Percentiles rank a stretch among this genome's conserved stretches.
Evolutionary conservation across 1,140 invertebrate genomes (phyloP).

Genomic region (Whitmania pigra): DNA sequence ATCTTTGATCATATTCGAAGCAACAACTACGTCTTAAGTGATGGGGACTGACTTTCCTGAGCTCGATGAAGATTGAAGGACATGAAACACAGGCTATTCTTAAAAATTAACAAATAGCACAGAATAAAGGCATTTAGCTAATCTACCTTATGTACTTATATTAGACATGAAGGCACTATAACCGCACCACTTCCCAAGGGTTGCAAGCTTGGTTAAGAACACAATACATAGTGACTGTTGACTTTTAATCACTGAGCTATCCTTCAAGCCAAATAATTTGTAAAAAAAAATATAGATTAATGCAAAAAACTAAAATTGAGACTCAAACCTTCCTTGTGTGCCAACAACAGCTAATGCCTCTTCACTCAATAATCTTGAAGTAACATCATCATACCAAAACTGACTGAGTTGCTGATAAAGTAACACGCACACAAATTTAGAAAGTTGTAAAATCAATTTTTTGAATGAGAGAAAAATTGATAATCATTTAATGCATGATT

Average conservation of each 20-base stretch:
- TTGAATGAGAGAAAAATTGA: too few relatives aligned
- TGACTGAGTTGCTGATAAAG: slow-evolving; percentile 78
- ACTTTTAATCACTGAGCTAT: too few relatives aligned
- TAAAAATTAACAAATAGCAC: slow-evolving; percentile 25
- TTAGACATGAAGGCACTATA: too few relatives aligned
- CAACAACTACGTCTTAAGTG: slow-evolving; percentile 28
- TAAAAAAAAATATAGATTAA: too few relatives aligned
- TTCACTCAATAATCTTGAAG: slow-evolving; percentile 55
- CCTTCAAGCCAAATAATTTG: too few relatives aligned
- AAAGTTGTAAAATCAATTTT: not conserved
- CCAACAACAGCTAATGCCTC: slow-evolving; percentile 49
- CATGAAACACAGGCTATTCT: slow-evolving; percentile 73
- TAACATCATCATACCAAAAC: slow-evolving; percentile 82
- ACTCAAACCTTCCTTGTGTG: slow-evolving; percentile 44
- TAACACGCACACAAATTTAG: not conserved
- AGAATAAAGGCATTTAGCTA: not conserved
- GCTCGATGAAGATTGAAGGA: slow-evolving; percentile 64
- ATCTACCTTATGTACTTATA: too few relatives aligned
- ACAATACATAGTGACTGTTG: not conserved
- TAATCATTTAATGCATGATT: too few relatives aligned
- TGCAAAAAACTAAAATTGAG: not conserved
- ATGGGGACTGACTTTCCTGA: slow-evolving; percentile 34
- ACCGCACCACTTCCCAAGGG: too few relatives aligned
- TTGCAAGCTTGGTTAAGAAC: not conserved
- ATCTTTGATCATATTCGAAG: slow-evolving; percentile 61